Evolutionary conservation across 1,140 invertebrate species (phyloP).

Genomic region (Papilio polyxenes): DNA sequence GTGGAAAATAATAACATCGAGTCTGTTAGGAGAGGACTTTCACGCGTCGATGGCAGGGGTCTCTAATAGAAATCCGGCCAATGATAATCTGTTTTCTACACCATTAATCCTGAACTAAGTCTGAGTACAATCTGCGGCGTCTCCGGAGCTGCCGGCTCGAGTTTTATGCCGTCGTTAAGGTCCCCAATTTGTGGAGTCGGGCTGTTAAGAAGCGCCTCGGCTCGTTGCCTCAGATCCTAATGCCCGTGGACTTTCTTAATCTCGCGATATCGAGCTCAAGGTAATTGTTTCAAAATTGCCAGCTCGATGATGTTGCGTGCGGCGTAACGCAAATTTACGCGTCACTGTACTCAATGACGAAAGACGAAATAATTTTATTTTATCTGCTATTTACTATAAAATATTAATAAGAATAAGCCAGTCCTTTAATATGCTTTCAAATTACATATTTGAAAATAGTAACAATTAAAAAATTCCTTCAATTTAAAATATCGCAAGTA

Average conservation of each 20-base stretch:
- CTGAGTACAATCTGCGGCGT: constrained; percentile 77
- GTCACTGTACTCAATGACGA: neutral
- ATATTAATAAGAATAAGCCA: too few relatives aligned
- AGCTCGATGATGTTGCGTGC: constrained; percentile 45
- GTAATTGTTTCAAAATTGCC: constrained; percentile 80
- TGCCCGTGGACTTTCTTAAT: constrained; percentile 78
- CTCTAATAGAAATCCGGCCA: constrained; percentile 78
- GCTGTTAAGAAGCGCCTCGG: constrained; percentile 69
- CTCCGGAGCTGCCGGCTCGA: constrained; percentile 69
- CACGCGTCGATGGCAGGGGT: constrained; percentile 78
- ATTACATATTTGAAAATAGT: neutral
- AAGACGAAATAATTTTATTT: neutral
- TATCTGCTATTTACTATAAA: neutral
- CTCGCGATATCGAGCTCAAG: constrained; percentile 75
- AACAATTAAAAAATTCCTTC: too few relatives aligned
- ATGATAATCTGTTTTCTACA: constrained; percentile 81
- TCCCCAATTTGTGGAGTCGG: constrained; percentile 78
- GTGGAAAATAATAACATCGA: constrained; percentile 79
- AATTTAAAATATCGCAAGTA: too few relatives aligned
- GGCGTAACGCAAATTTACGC: neutral
- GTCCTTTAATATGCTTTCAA: neutral
- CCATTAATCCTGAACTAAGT: constrained; percentile 79
- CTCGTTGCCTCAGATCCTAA: constrained; percentile 73
- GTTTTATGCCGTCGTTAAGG: constrained; percentile 80
- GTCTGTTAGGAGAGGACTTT: constrained; percentile 71